A percentile compares a stretch with the other conserved stretches of the same genome.
Evolutionary conservation across 2,113 vertebrate genomes (phyloP).

Genomic region (Cinclus cinclus): DNA sequence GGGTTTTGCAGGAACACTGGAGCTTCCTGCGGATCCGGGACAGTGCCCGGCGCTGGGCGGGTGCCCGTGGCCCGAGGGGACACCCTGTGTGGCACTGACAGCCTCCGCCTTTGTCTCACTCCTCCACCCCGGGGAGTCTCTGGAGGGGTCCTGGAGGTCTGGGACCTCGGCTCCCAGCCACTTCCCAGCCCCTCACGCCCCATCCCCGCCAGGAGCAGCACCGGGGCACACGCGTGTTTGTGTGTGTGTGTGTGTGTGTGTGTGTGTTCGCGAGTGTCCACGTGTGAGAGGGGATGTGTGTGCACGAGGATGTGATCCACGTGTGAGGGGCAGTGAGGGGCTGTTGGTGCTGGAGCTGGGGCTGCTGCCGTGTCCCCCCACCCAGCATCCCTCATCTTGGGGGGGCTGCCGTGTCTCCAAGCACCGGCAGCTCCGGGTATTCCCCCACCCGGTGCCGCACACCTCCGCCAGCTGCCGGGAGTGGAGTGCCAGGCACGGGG

Average conservation of each 20-base stretch:
- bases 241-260: background rate
- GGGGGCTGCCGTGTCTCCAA: background rate
- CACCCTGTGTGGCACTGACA: no score
- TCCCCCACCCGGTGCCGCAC: fast-evolving
- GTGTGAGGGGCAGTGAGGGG: fast-evolving
- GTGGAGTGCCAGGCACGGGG: background rate
- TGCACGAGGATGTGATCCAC: no score
- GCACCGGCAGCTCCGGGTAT: background rate
- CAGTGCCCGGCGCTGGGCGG: background rate
- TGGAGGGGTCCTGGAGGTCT: background rate
- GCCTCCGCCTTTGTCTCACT: background rate
- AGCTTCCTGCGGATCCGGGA: background rate
- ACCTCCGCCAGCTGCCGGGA: background rate
- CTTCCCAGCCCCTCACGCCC: no score
- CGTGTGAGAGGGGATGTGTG: fast-evolving
- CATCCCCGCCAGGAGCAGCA: no score
- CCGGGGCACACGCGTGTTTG: fast-evolving
- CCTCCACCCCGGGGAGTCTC: fast-evolving
- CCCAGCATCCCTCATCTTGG: fast-evolving
- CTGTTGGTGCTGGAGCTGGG: background rate
- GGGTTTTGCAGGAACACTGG: background rate
- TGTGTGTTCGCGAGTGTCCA: background rate
- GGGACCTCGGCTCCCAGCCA: background rate
- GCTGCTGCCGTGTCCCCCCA: fast-evolving
- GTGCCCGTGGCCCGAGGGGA: background rate